These are phyloP conservation scores for Lanistes nyassanus DNA, from an alignment of 1,140 invertebrate species.

Conservation along the genomic window DNA sequence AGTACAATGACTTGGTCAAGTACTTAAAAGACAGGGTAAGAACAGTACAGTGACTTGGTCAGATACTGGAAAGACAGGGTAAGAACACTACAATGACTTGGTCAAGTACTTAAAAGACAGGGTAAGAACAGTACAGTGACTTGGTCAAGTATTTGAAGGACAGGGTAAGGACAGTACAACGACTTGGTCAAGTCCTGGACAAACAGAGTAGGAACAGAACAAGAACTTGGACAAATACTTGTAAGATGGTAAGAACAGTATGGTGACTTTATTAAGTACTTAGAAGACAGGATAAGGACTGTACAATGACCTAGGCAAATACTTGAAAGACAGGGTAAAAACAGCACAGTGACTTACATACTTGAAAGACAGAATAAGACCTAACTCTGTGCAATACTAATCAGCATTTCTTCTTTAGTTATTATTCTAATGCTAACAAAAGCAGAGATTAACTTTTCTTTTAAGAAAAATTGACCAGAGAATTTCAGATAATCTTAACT, in stretches of 20 bases:
- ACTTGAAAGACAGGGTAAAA: conserved; percentile 81
- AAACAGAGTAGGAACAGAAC: conserved; percentile 73
- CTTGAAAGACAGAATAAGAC: too few relatives aligned
- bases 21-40: conserved; percentile 83
- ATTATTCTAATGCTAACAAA: too few relatives aligned
- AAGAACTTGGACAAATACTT: not conserved
- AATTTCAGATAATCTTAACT: too few relatives aligned
- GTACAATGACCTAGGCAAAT: too few relatives aligned
- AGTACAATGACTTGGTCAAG: conserved; percentile 88
- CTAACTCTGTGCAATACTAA: too few relatives aligned
- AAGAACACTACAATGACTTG: conserved; percentile 83
- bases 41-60: not conserved
- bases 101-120: conserved; percentile 88
- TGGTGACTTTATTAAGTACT: conserved; percentile 83
- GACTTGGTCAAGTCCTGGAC: conserved; percentile 86
- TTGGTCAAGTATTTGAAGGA: not conserved
- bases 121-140: conserved; percentile 64
- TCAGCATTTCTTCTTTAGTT: too few relatives aligned
- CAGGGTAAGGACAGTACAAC: conserved; percentile 77
- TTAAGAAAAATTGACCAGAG: too few relatives aligned
- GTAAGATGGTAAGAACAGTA: conserved; percentile 73
- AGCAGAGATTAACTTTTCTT: too few relatives aligned
- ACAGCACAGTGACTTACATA: too few relatives aligned
- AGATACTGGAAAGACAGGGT: not conserved
- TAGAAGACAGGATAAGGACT: too few relatives aligned